A percentile compares a stretch with the other conserved stretches of the same genome.
Conservation (phyloP, 2,888 invertebrate genomes). For the Phytoseiulus persimilis region DNA sequence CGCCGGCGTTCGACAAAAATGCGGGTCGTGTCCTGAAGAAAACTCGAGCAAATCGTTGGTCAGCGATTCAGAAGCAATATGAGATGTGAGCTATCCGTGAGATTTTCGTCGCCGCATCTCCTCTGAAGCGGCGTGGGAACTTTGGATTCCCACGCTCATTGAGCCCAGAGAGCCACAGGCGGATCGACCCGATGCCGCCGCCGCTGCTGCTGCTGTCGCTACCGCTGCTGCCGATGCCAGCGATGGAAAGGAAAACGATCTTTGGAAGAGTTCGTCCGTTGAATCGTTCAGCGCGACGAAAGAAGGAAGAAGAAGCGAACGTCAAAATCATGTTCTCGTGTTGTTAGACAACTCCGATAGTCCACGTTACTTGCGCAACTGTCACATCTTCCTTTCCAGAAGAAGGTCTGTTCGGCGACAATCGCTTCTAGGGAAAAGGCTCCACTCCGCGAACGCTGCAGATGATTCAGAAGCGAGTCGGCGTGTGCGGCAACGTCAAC, state of each 20-base stretch:
- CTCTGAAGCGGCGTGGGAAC: not conserved
- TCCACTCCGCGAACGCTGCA: no score
- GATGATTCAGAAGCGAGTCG: no score
- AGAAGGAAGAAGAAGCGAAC: not conserved
- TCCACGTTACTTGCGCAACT: not conserved
- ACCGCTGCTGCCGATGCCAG: not conserved
- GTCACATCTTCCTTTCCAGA: no score
- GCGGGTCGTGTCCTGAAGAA: not conserved
- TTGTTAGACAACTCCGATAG: not conserved
- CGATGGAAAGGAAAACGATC: not conserved
- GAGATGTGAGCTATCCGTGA: not conserved
- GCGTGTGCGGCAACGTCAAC: no score
- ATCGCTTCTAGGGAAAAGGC: no score
- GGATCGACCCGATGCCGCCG: not conserved
- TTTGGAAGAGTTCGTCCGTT: not conserved
- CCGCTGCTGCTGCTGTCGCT: not conserved
- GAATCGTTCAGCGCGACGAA: not conserved
- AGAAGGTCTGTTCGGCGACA: no score
- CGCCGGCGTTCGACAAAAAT: not conserved
- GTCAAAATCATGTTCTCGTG: not conserved
- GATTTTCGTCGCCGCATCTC: not conserved
- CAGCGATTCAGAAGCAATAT: not conserved
- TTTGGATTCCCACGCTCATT: slow-evolving; percentile 5
- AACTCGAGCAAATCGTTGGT: not conserved
- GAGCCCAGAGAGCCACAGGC: not conserved